phyloP scores from a whole-genome alignment of 2,113 vertebrate species.

The Edolisoma coerulescens region DNA sequence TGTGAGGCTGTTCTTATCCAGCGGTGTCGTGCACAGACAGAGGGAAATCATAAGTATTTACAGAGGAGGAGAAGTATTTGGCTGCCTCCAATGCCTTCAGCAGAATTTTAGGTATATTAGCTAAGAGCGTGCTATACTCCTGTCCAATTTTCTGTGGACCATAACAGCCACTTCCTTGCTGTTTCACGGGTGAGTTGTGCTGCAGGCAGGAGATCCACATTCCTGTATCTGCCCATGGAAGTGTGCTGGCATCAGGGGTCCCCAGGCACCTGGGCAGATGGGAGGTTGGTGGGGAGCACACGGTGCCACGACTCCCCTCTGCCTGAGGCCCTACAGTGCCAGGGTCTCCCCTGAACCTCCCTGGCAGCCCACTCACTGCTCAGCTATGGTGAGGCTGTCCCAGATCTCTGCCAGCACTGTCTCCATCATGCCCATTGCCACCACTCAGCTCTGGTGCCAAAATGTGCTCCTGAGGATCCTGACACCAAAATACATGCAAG shows the following conservation, averaged over 20 bases:
- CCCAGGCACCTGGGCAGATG: neutral
- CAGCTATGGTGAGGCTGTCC: neutral
- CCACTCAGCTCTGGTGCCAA: neutral
- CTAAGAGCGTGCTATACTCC: neutral
- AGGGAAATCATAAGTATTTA: neutral
- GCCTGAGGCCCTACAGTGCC: rapidly evolving
- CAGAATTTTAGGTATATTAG: neutral
- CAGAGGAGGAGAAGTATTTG: neutral
- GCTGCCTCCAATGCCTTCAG: neutral
- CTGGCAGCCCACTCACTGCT: neutral
- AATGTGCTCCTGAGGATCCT: neutral
- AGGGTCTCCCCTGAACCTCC: neutral
- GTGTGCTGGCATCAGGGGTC: neutral
- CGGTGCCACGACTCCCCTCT: rapidly evolving
- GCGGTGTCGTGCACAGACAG: neutral
- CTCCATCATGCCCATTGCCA: neutral
- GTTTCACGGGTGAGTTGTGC: neutral
- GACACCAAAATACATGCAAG: neutral
- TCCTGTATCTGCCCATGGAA: rapidly evolving
- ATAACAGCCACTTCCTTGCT: neutral
- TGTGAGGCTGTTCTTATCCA: neutral
- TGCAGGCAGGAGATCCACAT: neutral
- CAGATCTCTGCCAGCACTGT: neutral
- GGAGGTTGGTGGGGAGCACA: neutral
- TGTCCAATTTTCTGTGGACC: neutral